phyloP scores from a whole-genome alignment of 2,113 vertebrate genomes.

The Casuarius casuarius region DNA sequence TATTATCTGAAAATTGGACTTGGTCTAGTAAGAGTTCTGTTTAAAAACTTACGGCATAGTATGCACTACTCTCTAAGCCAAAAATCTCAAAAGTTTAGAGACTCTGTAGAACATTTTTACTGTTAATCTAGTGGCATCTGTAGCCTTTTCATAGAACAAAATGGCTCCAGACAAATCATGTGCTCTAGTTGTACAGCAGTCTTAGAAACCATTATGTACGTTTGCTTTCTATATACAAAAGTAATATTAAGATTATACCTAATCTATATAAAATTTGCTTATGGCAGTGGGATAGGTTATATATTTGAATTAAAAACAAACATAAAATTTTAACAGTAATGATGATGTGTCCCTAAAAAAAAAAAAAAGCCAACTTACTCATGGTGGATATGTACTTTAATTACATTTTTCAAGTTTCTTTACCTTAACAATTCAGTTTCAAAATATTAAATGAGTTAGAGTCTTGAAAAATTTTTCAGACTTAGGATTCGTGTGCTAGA shows the following conservation, averaged over 20 bases:
- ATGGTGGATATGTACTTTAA: not conserved
- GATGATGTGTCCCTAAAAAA: not conserved
- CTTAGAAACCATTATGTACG: not conserved
- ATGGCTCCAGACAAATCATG: not conserved
- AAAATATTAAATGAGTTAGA: not conserved
- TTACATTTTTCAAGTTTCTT: not conserved
- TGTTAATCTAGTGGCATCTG: not conserved
- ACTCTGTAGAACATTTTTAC: not conserved
- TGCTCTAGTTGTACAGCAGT: not conserved
- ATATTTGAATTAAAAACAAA: not conserved
- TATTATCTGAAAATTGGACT: not conserved
- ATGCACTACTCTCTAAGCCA: not conserved
- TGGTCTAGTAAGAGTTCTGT: not conserved
- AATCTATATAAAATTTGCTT: not conserved
- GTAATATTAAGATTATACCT: not conserved
- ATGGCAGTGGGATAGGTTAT: not conserved
- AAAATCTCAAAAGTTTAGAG: not conserved
- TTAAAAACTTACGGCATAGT: not conserved
- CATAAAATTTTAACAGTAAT: too few species aligned
- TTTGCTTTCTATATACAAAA: not conserved
- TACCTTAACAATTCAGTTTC: not conserved
- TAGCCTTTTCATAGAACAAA: not conserved
- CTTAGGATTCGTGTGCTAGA: not conserved
- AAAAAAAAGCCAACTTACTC: not conserved
- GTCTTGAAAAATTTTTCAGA: not conserved